Evolutionary conservation across 2,888 invertebrate genomes (phyloP).

Genomic region (Incurvaria masculella): DNA sequence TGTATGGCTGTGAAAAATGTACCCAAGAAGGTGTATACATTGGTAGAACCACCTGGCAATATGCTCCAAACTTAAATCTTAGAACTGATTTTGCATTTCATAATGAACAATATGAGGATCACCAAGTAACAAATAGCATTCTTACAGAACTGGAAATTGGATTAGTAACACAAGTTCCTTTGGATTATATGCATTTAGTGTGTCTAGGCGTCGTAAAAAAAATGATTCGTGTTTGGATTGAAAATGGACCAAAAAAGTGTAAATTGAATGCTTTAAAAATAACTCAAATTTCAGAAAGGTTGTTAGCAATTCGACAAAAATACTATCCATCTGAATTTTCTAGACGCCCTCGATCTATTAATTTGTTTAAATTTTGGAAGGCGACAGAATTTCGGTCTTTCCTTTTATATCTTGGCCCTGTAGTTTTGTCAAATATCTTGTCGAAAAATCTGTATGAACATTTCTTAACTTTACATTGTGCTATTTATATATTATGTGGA

Average conservation of each 20-base stretch:
- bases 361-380: conserved; percentile 12
- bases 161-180: conserved; percentile 11
- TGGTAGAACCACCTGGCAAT: conserved; percentile 2
- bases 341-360: conserved; percentile 3
- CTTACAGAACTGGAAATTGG: conserved; percentile 11
- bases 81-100: conserved; percentile 8
- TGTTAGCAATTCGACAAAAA: conserved; percentile 2
- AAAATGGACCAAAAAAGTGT: conserved; percentile 7
- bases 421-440: conserved; percentile 4
- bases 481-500: conserved; percentile 4
- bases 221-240: conserved; percentile 6
- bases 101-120: conserved; percentile 10
- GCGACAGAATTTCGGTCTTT: conserved; percentile 9
- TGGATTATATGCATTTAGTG: conserved; percentile 10
- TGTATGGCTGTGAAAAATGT: conserved; percentile 10
- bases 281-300: conserved; percentile 5
- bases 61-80: conserved; percentile 4
- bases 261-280: conserved; percentile 7
- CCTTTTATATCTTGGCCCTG: conserved; percentile 5
- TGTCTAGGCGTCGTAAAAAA: conserved; percentile 5
- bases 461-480: conserved; percentile 6
- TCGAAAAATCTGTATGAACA: conserved; percentile 2
- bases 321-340: conserved; percentile 5
- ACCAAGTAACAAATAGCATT: conserved; percentile 9
- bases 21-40: conserved; percentile 9